phyloP scores from a whole-genome alignment of 2,888 invertebrate species.

The Gymnocheta viridis region DNA sequence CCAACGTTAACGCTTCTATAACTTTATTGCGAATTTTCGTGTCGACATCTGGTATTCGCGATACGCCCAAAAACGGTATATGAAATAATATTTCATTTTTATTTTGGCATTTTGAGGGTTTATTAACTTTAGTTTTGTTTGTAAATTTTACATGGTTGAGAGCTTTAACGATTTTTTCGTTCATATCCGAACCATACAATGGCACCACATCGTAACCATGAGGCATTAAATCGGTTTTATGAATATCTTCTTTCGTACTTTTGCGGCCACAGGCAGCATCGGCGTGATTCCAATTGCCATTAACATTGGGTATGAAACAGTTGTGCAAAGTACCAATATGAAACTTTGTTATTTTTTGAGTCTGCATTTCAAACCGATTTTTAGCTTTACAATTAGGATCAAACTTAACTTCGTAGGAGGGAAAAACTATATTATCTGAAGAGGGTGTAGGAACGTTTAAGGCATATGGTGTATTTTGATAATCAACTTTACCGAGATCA shows the following conservation, averaged over 20 bases:
- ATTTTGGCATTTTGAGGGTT: constrained; percentile 54
- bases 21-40: neutral
- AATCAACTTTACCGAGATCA: neutral
- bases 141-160: constrained; percentile 74
- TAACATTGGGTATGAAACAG: constrained; percentile 84
- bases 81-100: constrained; percentile 67
- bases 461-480: constrained; percentile 19
- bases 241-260: neutral
- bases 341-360: constrained; percentile 80
- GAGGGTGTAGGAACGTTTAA: constrained; percentile 23
- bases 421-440: constrained; percentile 51
- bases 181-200: constrained; percentile 77
- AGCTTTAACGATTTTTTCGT: constrained; percentile 79
- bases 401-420: constrained; percentile 75
- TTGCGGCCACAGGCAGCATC: constrained; percentile 63
- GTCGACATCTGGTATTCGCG: constrained; percentile 51
- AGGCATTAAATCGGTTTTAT: constrained; percentile 5
- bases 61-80: constrained; percentile 78
- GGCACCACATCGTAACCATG: constrained; percentile 79
- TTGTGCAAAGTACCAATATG: constrained; percentile 84
- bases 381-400: constrained; percentile 79
- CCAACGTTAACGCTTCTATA: neutral
- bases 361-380: constrained; percentile 76
- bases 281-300: constrained; percentile 83
- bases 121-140: constrained; percentile 69